Evolutionary conservation across 2,888 invertebrate species (phyloP).

Genomic region (Cerceris rybyensis): DNA sequence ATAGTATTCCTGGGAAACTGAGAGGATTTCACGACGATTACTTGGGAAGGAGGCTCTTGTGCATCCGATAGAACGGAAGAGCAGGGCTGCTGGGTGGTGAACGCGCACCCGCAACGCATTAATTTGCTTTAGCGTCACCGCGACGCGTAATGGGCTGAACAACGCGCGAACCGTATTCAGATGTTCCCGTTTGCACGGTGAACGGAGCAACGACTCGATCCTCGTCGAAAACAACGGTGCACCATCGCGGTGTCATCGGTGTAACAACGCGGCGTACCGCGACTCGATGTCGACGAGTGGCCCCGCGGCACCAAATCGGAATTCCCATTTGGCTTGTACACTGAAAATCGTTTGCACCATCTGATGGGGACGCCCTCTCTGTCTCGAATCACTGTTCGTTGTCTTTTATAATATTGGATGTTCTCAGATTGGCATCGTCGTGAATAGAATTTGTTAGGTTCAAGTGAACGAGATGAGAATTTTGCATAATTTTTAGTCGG

Average conservation of each 20-base stretch:
- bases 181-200: constrained; percentile 13
- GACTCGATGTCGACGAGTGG: neutral
- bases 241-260: neutral
- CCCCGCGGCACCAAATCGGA: constrained; percentile 14
- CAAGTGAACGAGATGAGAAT: no score
- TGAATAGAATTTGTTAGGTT: no score
- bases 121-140: constrained; percentile 49
- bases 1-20: no score
- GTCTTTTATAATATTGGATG: no score
- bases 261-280: constrained; percentile 9
- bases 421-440: no score
- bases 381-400: no score
- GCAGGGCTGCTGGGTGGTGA: neutral
- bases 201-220: neutral
- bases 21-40: no score
- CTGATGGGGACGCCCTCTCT: no score
- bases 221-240: constrained; percentile 5
- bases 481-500: no score
- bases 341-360: neutral
- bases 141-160: constrained; percentile 59
- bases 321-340: constrained; percentile 23
- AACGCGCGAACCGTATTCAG: constrained; percentile 41
- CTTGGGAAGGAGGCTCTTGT: no score
- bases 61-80: neutral
- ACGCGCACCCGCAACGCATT: constrained; percentile 32